phyloP scores from a whole-genome alignment of 2,888 invertebrate species.

The Heliconius cydno region DNA sequence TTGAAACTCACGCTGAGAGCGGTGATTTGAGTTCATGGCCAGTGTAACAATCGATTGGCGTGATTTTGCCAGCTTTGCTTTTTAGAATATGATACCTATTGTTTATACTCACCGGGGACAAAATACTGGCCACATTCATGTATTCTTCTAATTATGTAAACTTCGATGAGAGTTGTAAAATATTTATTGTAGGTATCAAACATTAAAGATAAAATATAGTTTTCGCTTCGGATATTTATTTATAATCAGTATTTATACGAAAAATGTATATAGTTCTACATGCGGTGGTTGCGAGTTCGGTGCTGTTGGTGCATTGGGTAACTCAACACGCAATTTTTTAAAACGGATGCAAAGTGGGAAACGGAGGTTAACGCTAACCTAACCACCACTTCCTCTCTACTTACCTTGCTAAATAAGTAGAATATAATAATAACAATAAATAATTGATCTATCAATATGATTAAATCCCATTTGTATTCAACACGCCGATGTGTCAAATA shows the following conservation, averaged over 20 bases:
- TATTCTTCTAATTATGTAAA: neutral
- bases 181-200: too few species aligned
- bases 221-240: neutral
- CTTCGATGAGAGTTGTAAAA: neutral
- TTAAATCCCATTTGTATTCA: neutral
- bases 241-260: neutral
- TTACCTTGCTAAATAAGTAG: neutral
- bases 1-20: slow-evolving; percentile 57
- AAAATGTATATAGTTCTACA: neutral
- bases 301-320: too few species aligned
- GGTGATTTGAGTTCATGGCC: slow-evolving; percentile 73
- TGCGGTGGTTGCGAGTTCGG: neutral
- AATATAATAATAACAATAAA: neutral
- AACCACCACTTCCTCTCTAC: neutral
- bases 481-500: slow-evolving; percentile 6
- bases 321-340: neutral
- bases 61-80: slow-evolving; percentile 57
- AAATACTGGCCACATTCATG: neutral
- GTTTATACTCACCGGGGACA: slow-evolving; percentile 44
- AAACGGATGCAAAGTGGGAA: neutral
- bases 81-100: slow-evolving; percentile 47
- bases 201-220: too few species aligned
- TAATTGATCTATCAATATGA: neutral
- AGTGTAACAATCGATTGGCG: slow-evolving; percentile 74
- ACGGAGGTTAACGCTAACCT: neutral